Evolutionary conservation across 2,888 invertebrate species (phyloP).

Genomic region (Labia minor): DNA sequence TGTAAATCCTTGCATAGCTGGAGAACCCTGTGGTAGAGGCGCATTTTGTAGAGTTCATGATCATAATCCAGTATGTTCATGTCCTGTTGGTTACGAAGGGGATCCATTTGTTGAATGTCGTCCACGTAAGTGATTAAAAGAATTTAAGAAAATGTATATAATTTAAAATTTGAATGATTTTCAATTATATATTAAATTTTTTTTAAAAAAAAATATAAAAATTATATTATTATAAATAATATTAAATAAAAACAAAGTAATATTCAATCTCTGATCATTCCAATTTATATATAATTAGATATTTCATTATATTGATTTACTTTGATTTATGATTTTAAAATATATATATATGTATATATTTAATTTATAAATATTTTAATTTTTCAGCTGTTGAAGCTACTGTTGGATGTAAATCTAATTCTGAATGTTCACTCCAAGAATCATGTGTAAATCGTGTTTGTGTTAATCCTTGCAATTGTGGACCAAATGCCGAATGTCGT

Average conservation of each 20-base stretch:
- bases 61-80: conserved; percentile 66
- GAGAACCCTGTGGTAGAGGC: conserved; percentile 61
- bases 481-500: conserved; percentile 67
- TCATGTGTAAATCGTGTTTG: conserved; percentile 73
- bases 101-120: conserved; percentile 59
- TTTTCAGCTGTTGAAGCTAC: conserved; percentile 46
- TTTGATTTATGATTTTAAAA: too few relatives aligned
- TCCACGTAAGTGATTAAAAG: conserved; percentile 55
- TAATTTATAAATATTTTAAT: neutral
- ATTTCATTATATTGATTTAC: too few relatives aligned
- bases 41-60: conserved; percentile 73
- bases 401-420: conserved; percentile 64
- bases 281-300: too few relatives aligned
- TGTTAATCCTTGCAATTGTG: conserved; percentile 76
- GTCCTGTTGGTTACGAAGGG: conserved; percentile 67
- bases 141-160: neutral
- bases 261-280: too few relatives aligned
- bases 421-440: conserved; percentile 70
- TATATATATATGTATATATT: too few relatives aligned
- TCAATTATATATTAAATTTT: neutral
- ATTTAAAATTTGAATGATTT: neutral
- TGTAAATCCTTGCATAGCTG: conserved; percentile 60
- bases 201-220: neutral
- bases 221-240: too few relatives aligned
- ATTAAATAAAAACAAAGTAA: too few relatives aligned